Base-by-base conservation (phyloP, 2,888 invertebrate genomes). In the Zhuqinia jingwanae region DNA sequence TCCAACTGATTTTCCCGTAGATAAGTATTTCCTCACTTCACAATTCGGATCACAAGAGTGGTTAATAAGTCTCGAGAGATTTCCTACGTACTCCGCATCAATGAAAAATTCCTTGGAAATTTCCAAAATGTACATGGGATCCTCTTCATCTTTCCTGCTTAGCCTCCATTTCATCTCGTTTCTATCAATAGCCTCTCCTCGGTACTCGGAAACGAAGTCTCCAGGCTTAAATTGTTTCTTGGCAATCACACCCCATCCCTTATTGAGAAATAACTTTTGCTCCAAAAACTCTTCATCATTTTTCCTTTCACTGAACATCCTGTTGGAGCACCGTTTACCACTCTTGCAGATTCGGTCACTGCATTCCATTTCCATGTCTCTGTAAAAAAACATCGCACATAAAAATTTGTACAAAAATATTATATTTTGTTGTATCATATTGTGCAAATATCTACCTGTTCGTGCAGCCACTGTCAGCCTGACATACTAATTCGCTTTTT, bases 11-110 rank as follows among this genome's bases (percentile, higher is more conserved):
- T 73, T 81, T 20, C 89, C 89, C 53, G 70, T 11, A 0, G 89
- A 90, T 3, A 80, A 79, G 42, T 90, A 91, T 60, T 90, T 90
- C 36, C 90, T 70, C 6, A 87, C 86, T 11, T 65, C 77, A 63
- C 91, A 90, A 42, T 91, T 91, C 0, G 91, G 91, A 6, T 89
- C 88, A 75, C 91, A 91, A 0, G 90, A 89, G 56, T 91, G 91
- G 58, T 91, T 91, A 13, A 91, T 91, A 0, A 91, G 76, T 22
- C 91, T 68, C 8, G 90, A 87, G 0, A 90, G 15, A 80, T 90
- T 91, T 17, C 91, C 91, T 17, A 78, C 56, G 53, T 83, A 90
- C 60, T 90, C 91, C 0, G 91, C 91, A 60, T 91, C 91, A 25
- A 90, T 90, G 36, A 77, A 88, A 11, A 47, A 76, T 17, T 87